These are phyloP conservation scores for Heteronetta atricapilla DNA, from an alignment of 2,113 vertebrate genomes.

Conservation along the genomic window DNA sequence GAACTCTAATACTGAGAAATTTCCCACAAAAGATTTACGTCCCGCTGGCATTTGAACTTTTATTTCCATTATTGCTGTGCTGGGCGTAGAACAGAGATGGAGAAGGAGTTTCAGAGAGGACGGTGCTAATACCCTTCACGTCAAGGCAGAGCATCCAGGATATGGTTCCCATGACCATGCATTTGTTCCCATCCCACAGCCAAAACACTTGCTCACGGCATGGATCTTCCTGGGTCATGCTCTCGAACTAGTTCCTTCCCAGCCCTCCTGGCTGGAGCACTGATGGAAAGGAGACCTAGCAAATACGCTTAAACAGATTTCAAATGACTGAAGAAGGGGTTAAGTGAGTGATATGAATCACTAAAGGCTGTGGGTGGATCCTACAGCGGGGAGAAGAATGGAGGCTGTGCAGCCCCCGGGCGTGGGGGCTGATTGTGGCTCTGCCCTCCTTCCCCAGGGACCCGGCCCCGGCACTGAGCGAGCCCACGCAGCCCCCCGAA, in stretches of 20 bases:
- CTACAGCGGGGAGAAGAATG: background rate
- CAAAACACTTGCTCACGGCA: rapidly evolving
- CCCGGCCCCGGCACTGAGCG: rapidly evolving
- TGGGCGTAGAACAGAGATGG: background rate
- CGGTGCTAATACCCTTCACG: rapidly evolving
- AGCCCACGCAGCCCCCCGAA: background rate
- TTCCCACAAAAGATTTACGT: background rate
- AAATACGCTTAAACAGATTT: background rate
- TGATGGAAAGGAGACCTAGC: background rate
- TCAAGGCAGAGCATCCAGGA: background rate
- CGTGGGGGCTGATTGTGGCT: background rate
- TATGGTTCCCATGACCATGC: background rate
- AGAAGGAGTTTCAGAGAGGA: background rate
- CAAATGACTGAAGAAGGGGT: background rate
- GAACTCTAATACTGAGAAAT: background rate
- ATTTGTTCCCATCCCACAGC: background rate
- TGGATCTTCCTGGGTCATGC: background rate
- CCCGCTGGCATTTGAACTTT: background rate
- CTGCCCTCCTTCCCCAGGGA: background rate
- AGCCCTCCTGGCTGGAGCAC: background rate
- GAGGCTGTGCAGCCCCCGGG: background rate
- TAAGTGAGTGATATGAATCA: constrained; percentile 11
- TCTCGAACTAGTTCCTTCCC: background rate
- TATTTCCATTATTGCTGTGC: background rate
- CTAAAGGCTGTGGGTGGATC: constrained; percentile 36